A percentile compares a stretch with the other conserved stretches of the same genome.
These are phyloP conservation scores for Xenopus petersii DNA, from an alignment of 2,797 vertebrate species.

Conservation along the genomic window DNA sequence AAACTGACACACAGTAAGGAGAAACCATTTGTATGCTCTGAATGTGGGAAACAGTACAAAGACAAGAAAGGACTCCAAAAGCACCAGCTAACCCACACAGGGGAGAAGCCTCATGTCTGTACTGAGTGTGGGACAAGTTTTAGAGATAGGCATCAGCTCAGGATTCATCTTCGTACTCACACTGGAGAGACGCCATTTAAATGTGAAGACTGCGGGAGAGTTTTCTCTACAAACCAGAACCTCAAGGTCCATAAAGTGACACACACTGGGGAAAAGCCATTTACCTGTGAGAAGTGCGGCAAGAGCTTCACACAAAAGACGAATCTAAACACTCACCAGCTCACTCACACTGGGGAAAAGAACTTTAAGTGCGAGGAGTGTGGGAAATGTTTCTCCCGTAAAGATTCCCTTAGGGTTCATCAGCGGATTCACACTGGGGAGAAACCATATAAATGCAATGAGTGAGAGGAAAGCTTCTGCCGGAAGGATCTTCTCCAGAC, in stretches of 20 bases:
- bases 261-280: not conserved
- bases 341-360: not conserved
- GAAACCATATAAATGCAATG: not conserved
- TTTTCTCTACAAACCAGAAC: not conserved
- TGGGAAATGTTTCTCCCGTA: not conserved
- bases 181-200: not conserved
- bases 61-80: not conserved
- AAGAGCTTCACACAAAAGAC: not conserved
- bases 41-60: slow-evolving; percentile 1
- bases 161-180: not conserved
- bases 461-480: no score
- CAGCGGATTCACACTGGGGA: not conserved
- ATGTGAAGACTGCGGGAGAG: not conserved
- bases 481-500: no score
- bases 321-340: not conserved
- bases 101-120: not conserved
- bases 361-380: not conserved
- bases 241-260: not conserved
- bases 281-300: not conserved
- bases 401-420: not conserved
- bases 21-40: slow-evolving; percentile 4
- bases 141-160: not conserved
- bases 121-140: not conserved
- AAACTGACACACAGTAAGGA: not conserved
- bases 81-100: not conserved